These are phyloP conservation scores for Labeo calbasu DNA, from an alignment of 2,797 vertebrate genomes.

Conservation along the genomic window DNA sequence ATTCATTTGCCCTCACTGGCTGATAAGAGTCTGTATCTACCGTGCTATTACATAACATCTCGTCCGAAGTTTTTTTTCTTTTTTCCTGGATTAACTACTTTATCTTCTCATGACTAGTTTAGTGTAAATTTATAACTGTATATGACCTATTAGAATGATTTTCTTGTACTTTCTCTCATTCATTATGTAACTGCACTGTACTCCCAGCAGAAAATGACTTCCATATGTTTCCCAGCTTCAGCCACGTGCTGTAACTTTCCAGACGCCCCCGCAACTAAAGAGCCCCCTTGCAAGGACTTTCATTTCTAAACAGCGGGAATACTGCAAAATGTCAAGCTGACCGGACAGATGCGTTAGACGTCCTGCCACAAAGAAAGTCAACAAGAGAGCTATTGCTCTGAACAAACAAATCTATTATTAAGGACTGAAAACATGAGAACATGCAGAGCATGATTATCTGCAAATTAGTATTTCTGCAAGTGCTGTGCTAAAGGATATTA, in stretches of 20 bases:
- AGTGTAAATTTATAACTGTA: background rate
- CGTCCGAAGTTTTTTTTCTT: background rate
- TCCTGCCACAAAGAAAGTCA: background rate
- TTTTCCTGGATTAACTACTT: background rate
- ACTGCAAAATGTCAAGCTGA: constrained; percentile 8
- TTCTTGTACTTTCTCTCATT: constrained; percentile 39
- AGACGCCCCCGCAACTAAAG: background rate
- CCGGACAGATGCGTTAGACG: constrained; percentile 2
- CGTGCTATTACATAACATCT: background rate
- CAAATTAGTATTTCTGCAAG: background rate
- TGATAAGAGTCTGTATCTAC: constrained; percentile 60
- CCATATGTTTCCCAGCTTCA: constrained; percentile 54
- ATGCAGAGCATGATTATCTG: background rate
- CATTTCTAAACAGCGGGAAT: constrained; percentile 14
- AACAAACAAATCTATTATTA: constrained; percentile 14
- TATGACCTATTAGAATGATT: background rate
- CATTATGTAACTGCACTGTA: constrained; percentile 59
- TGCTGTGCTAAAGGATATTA: background rate
- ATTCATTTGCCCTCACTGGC: constrained; percentile 49
- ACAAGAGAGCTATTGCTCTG: constrained; percentile 32
- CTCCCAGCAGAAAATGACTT: constrained; percentile 16
- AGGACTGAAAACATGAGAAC: background rate
- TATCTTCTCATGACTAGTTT: background rate
- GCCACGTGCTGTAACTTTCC: constrained; percentile 50
- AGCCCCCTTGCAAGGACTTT: background rate